Evolutionary conservation across 2,888 invertebrate species (phyloP), one percentile per base, ranked within the genome.

Genomic region (Pteria penguin): DNA sequence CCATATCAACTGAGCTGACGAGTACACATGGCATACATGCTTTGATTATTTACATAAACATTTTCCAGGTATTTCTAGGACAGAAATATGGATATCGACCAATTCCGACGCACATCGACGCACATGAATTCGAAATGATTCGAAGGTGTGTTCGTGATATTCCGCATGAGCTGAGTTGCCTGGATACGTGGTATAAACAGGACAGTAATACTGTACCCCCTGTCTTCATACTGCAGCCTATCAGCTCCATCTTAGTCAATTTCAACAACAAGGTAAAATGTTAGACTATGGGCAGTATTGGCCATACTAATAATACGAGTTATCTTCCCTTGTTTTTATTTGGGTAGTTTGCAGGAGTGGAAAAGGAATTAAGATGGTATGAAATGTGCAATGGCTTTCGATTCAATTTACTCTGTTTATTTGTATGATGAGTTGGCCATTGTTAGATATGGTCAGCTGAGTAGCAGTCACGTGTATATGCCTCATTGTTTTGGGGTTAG

Each of bases 1-100:
- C n/a, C n/a, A n/a, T n/a, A n/a, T n/a, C n/a, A n/a, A n/a, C n/a
- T n/a, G n/a, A 18, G 3, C 58, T 58, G 27, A 24, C 29, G 26
- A 27, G 8, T 45, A 45, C 14, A 45, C 45, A 45, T 11, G 8
- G 14, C 14, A 57, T 22, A 57, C 18, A 22, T 57, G 57, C n/a
- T 22, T n/a, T 11, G n/a, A n/a, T 32, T n/a, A 45, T n/a, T n/a
- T n/a, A n/a, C n/a, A n/a, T n/a, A n/a, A n/a, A n/a, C n/a, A n/a
- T n/a, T 22, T 70, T 81, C 22, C 82, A 96, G 96, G 95, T 98
- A 66, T 98, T 99, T 90, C 93, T 98, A 26, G 98, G 98, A 0
- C 98, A 99, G 93, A 99, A 99, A 92, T 99, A 99, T 92, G 99
- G 99, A 26, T 99, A 99, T 92, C 95, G 99, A 18, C 98, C 99